These are phyloP conservation scores for Argyresthia goedartella DNA, from an alignment of 2,888 invertebrate genomes.

Conservation along the genomic window DNA sequence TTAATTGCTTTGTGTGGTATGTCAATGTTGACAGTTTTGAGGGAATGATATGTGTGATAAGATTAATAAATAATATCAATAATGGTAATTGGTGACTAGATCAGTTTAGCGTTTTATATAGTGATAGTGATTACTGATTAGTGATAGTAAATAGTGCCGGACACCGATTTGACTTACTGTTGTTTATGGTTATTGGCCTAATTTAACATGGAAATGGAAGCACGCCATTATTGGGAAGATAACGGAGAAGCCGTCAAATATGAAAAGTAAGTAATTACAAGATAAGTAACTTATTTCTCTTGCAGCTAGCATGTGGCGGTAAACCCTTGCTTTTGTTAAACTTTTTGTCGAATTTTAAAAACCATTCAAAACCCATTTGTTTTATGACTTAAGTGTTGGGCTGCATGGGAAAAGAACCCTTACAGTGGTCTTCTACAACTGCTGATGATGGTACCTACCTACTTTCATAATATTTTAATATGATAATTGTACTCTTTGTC, in stretches of 20 bases:
- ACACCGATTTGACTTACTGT: constrained; percentile 16
- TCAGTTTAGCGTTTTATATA: no score
- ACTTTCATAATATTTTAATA: no score
- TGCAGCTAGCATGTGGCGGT: no score
- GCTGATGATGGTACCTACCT: no score
- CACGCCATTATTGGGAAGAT: constrained; percentile 58
- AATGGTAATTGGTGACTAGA: constrained; percentile 22
- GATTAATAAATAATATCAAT: not conserved
- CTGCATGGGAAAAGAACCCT: no score
- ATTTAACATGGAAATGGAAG: constrained; percentile 38
- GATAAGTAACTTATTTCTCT: no score
- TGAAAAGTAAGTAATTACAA: constrained; percentile 43
- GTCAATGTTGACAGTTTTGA: not conserved
- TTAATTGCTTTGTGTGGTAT: constrained; percentile 14
- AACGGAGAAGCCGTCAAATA: constrained; percentile 54
- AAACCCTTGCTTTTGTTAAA: no score
- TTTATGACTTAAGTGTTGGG: no score
- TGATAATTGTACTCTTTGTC: no score
- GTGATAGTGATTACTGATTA: constrained; percentile 17
- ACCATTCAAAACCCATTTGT: no score
- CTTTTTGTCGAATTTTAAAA: no score
- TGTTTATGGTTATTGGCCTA: constrained; percentile 10
- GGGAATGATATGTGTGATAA: constrained; percentile 20
- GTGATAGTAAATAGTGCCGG: constrained; percentile 34
- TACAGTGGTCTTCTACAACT: no score